Evolutionary conservation across 2,797 vertebrate species (phyloP).

Genomic region (Sphenodon punctatus): DNA sequence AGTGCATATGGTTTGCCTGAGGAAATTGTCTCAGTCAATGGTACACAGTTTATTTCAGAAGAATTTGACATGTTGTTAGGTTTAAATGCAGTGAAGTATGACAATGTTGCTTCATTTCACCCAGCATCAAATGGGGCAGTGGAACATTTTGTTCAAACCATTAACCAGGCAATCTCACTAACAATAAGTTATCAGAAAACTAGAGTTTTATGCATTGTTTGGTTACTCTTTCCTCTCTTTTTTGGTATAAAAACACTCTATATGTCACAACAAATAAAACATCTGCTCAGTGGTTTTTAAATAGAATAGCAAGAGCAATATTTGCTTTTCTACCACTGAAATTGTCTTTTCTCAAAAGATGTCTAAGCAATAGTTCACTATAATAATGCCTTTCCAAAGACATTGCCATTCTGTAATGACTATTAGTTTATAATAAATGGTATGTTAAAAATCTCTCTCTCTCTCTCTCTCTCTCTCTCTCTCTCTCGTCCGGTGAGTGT

Average conservation of each 20-base stretch:
- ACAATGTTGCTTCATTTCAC: slow-evolving; percentile 55
- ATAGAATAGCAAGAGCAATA: neutral
- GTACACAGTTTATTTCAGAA: slow-evolving; percentile 53
- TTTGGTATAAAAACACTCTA: neutral
- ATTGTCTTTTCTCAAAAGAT: neutral
- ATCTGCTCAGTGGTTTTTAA: slow-evolving; percentile 4
- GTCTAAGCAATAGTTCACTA: neutral
- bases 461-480: too few species aligned
- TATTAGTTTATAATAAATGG: neutral
- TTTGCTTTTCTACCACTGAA: neutral
- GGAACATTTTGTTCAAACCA: slow-evolving; percentile 39
- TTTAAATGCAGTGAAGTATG: slow-evolving; percentile 41
- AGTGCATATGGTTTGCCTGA: slow-evolving; percentile 22
- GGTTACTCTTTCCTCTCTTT: rapidly evolving
- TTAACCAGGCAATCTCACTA: slow-evolving; percentile 59
- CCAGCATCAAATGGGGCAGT: slow-evolving; percentile 39
- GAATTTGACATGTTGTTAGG: slow-evolving; percentile 39
- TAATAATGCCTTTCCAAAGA: neutral
- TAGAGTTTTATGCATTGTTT: neutral
- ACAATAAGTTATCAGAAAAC: slow-evolving; percentile 30
- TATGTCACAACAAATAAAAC: slow-evolving; percentile 14
- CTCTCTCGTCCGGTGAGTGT: too few species aligned
- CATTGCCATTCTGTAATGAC: neutral
- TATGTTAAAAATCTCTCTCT: neutral
- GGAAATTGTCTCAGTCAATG: slow-evolving; percentile 26